Percentiles rank a stretch among this genome's conserved stretches.
These are phyloP conservation scores for Callosobruchus maculatus DNA, from an alignment of 2,888 invertebrate species.

Conservation along the genomic window DNA sequence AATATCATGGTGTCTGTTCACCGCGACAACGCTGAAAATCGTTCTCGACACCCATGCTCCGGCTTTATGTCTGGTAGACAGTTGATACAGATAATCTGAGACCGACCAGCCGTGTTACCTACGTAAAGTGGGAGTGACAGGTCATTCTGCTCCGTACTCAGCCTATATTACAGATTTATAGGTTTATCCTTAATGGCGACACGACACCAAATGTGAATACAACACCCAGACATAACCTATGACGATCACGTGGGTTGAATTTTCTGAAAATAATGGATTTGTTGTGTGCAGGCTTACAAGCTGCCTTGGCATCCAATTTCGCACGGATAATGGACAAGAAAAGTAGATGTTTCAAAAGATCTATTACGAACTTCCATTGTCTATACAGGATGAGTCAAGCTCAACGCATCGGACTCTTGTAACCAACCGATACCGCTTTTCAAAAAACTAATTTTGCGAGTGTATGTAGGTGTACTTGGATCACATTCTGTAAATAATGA, in stretches of 20 bases:
- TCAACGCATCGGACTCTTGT: too few species aligned
- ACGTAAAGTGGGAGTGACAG: slow-evolving; percentile 19
- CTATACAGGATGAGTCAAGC: too few species aligned
- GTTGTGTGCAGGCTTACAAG: not conserved
- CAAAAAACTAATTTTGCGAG: too few species aligned
- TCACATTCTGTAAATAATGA: too few species aligned
- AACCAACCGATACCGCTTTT: too few species aligned
- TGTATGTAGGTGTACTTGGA: too few species aligned
- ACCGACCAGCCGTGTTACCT: slow-evolving; percentile 1
- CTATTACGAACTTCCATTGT: too few species aligned
- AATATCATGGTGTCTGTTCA: not conserved
- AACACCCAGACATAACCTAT: not conserved
- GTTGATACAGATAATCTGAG: not conserved
- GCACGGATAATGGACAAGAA: not conserved
- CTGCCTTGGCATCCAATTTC: not conserved
- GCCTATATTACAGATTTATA: slow-evolving; percentile 18
- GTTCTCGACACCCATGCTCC: not conserved
- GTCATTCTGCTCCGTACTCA: slow-evolving; percentile 10
- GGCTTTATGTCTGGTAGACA: not conserved
- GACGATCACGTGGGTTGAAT: not conserved
- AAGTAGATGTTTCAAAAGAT: too few species aligned
- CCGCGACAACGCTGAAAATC: not conserved
- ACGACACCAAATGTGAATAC: slow-evolving; percentile 11
- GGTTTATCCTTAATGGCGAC: slow-evolving; percentile 14
- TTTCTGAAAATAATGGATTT: not conserved